A percentile compares a stretch with the other conserved stretches of the same genome.
Conservation (phyloP, 1,140 invertebrate genomes). For the Calycopis cecrops region DNA sequence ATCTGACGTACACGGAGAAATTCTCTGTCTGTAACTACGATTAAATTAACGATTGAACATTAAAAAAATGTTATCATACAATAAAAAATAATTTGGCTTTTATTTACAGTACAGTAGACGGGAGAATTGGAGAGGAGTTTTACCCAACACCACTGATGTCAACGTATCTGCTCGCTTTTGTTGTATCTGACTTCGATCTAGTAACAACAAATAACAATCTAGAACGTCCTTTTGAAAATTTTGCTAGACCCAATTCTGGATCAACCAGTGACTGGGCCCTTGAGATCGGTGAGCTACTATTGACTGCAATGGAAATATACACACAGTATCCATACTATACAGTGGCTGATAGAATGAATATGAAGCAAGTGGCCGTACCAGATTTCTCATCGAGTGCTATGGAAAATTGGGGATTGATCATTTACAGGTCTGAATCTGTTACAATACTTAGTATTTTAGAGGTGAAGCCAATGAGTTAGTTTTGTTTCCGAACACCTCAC, state of each 20-base stretch:
- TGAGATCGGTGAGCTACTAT: constrained; percentile 66
- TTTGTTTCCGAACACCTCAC: too few relatives aligned
- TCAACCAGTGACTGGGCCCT: constrained; percentile 78
- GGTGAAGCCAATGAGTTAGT: too few relatives aligned
- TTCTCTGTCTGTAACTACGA: too few relatives aligned
- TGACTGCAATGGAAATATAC: constrained; percentile 67
- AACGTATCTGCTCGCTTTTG: constrained; percentile 90
- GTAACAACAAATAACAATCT: constrained; percentile 33
- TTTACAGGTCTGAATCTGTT: constrained; percentile 72
- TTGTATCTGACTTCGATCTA: constrained; percentile 84
- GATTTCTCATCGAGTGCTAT: constrained; percentile 83
- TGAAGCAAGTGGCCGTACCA: constrained; percentile 83
- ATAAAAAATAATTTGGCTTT: too few relatives aligned
- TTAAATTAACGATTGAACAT: too few relatives aligned
- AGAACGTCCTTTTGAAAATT: constrained; percentile 78
- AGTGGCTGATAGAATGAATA: constrained; percentile 64
- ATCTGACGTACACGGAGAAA: too few relatives aligned
- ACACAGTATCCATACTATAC: constrained; percentile 70
- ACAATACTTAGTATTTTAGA: constrained; percentile 12
- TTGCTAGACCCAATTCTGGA: constrained; percentile 81
- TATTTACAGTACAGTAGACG: constrained; percentile 14
- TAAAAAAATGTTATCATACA: too few relatives aligned
- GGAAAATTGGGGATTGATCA: constrained; percentile 82
- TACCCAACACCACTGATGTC: constrained; percentile 84
- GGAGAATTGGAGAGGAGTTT: constrained; percentile 49